Conservation (phyloP, 1,140 invertebrate species). For the Vanessa atalanta region DNA sequence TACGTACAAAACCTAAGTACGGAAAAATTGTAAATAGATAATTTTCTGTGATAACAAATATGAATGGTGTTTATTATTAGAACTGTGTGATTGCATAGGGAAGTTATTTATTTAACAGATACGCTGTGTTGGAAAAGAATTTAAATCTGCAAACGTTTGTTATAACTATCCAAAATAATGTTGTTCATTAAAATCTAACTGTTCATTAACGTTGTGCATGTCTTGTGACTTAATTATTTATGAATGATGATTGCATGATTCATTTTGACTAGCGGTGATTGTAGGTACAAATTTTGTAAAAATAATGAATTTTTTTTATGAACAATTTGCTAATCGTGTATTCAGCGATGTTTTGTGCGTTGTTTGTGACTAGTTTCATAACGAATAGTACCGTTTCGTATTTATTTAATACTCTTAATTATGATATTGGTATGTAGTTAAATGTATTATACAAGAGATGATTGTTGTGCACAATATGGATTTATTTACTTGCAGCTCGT, state of each 20-base stretch:
- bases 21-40: slow-evolving; percentile 82
- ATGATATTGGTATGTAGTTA: slow-evolving; percentile 37
- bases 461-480: slow-evolving; percentile 39
- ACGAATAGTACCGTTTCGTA: slow-evolving; percentile 25
- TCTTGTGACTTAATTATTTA: slow-evolving; percentile 44
- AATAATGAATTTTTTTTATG: slow-evolving; percentile 29
- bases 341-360: slow-evolving; percentile 13
- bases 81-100: slow-evolving; percentile 80
- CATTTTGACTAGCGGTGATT: slow-evolving; percentile 38
- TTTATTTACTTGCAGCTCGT: slow-evolving; percentile 27
- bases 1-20: slow-evolving; percentile 74
- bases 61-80: slow-evolving; percentile 79
- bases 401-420: slow-evolving; percentile 42
- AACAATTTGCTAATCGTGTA: slow-evolving; percentile 11
- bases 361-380: slow-evolving; percentile 27
- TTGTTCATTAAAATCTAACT: slow-evolving; percentile 15
- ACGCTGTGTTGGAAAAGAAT: slow-evolving; percentile 57
- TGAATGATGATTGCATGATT: slow-evolving; percentile 35
- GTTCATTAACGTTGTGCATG: slow-evolving; percentile 43
- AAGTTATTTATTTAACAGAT: slow-evolving; percentile 74
- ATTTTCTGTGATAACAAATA: slow-evolving; percentile 82
- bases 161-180: slow-evolving; percentile 29
- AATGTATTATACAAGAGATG: slow-evolving; percentile 26
- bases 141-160: slow-evolving; percentile 39
- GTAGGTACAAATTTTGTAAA: slow-evolving; percentile 40